phyloP scores from a whole-genome alignment of 2,797 vertebrate genomes.

The Pristis pectinata region DNA sequence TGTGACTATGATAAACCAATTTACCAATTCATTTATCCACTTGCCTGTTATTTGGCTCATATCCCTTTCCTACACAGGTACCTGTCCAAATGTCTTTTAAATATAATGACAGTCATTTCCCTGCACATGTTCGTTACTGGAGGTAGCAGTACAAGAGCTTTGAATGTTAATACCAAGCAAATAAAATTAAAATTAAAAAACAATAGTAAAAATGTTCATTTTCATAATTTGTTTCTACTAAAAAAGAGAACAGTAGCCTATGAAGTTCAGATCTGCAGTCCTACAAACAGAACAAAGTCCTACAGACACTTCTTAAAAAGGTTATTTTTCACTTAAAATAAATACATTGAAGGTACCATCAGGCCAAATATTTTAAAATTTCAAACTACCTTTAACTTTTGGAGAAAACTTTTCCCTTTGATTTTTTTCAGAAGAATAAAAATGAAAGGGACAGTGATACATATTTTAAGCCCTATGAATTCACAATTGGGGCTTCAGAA shows the following conservation, averaged over 20 bases:
- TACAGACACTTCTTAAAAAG: constrained; percentile 1
- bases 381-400: constrained; percentile 76
- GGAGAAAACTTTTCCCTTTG: constrained; percentile 76
- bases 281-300: not conserved
- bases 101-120: not conserved
- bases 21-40: too few relatives aligned
- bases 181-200: too few relatives aligned
- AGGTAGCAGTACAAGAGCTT: not conserved
- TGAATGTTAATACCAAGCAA: too few relatives aligned
- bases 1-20: too few relatives aligned
- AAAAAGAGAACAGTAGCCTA: not conserved
- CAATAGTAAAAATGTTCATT: too few relatives aligned
- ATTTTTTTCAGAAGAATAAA: constrained; percentile 83
- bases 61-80: too few relatives aligned
- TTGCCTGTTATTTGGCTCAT: too few relatives aligned
- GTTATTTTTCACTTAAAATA: constrained; percentile 26
- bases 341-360: constrained; percentile 50
- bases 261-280: not conserved
- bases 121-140: not conserved
- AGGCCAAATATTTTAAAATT: constrained; percentile 69
- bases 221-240: not conserved
- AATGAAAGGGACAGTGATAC: constrained; percentile 98
- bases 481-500: constrained; percentile 95
- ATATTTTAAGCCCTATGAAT: constrained; percentile 94
- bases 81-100: too few relatives aligned